Conservation (phyloP, 1,140 invertebrate genomes). For the Palaemon carinicauda region DNA sequence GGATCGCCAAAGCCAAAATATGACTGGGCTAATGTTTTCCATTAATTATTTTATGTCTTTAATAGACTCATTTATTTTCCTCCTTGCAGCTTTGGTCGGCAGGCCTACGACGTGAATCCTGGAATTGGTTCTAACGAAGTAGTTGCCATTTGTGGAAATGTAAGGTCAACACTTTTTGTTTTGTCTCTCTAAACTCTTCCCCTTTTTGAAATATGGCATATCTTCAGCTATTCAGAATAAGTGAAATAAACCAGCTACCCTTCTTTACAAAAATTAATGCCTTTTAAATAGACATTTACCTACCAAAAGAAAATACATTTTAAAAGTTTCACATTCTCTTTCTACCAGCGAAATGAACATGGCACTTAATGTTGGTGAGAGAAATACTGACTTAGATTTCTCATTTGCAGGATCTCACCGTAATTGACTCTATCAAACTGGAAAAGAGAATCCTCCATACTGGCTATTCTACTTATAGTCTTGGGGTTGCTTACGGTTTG, state of each 20-base stretch:
- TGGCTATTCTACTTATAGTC: background rate
- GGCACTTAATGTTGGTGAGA: background rate
- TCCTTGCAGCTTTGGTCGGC: constrained; percentile 11
- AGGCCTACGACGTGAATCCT: constrained; percentile 37
- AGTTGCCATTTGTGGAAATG: constrained; percentile 35
- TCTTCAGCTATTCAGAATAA: background rate
- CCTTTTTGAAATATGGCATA: background rate
- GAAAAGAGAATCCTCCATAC: constrained; percentile 18
- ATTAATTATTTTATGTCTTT: background rate
- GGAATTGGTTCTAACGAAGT: constrained; percentile 7
- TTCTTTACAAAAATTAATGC: no score
- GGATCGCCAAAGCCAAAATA: no score
- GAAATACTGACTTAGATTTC: background rate
- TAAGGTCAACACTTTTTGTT: background rate
- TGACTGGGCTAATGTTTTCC: no score
- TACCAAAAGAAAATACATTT: no score
- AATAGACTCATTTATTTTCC: background rate
- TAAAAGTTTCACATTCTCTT: background rate
- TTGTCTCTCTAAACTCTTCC: background rate
- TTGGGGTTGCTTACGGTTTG: constrained; percentile 20
- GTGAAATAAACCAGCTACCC: no score
- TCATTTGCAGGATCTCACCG: constrained; percentile 20
- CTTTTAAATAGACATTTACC: no score
- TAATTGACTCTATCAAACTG: constrained; percentile 10
- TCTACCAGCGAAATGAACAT: background rate